phyloP scores from a whole-genome alignment of 1,140 invertebrate species.

The Drosophila nebulosa region DNA sequence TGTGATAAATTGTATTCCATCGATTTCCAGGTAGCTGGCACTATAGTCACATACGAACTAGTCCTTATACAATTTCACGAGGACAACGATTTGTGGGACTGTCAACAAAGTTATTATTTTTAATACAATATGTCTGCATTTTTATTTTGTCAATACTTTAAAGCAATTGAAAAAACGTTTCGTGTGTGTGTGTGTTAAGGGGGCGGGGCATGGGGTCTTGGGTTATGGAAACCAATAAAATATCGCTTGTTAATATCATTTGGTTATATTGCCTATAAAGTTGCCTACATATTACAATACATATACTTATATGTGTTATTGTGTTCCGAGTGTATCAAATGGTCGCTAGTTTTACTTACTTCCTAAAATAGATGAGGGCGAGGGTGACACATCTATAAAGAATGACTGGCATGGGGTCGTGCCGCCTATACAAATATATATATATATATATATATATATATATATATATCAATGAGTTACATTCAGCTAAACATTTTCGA shows the following conservation, averaged over 20 bases:
- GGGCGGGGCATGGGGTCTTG: background rate
- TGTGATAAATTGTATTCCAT: background rate
- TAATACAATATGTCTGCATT: background rate
- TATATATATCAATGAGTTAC: conserved; percentile 33
- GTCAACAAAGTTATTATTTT: conserved; percentile 57
- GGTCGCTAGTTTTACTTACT: conserved; percentile 48
- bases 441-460: conserved; percentile 32
- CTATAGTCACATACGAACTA: conserved; percentile 86
- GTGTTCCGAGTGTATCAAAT: conserved; percentile 51
- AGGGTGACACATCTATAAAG: conserved; percentile 5
- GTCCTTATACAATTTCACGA: conserved; percentile 82
- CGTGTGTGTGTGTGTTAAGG: background rate
- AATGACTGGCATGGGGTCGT: conserved; percentile 61
- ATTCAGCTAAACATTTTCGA: conserved; percentile 76
- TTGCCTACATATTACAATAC: conserved; percentile 27
- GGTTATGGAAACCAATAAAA: conserved; percentile 70
- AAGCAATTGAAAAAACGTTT: background rate
- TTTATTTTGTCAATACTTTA: conserved; percentile 7
- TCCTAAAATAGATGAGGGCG: conserved; percentile 12
- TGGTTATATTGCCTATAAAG: conserved; percentile 65
- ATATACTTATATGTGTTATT: conserved; percentile 28
- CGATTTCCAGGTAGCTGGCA: conserved; percentile 82
- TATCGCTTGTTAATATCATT: conserved; percentile 76
- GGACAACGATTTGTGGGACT: conserved; percentile 64
- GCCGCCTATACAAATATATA: conserved; percentile 54